These are phyloP conservation scores for Catostylus mosaicus DNA, from an alignment of 30 jellyfish, hydroid and myxozoan species.

Conservation along the genomic window DNA sequence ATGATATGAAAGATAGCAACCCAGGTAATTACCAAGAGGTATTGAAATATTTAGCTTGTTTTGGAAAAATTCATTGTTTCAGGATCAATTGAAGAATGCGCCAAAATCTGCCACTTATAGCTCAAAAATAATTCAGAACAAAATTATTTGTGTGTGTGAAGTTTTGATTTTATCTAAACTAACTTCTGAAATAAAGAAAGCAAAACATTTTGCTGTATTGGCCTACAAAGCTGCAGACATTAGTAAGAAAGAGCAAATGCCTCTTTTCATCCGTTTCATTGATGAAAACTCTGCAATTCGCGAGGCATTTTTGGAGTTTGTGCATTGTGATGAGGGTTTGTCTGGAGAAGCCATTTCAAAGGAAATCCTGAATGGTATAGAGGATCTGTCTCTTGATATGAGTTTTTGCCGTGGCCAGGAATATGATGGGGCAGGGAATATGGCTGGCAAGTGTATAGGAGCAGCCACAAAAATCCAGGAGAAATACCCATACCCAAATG, in stretches of 20 bases:
- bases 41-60: constrained; percentile 1
- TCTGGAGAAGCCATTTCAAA: constrained; percentile 65
- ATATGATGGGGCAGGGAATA: constrained; percentile 84
- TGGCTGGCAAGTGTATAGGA: constrained; percentile 67
- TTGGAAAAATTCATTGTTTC: constrained; percentile 12
- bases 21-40: background rate
- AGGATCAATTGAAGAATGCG: constrained; percentile 53
- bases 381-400: constrained; percentile 34
- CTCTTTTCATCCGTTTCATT: constrained; percentile 46
- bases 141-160: constrained; percentile 62
- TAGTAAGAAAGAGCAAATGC: constrained; percentile 55
- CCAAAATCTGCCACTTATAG: constrained; percentile 61
- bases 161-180: constrained; percentile 19
- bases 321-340: constrained; percentile 60
- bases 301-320: constrained; percentile 65
- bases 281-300: constrained; percentile 27
- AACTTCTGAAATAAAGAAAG: constrained; percentile 6
- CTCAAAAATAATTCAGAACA: constrained; percentile 72
- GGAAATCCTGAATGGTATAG: constrained; percentile 11
- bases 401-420: constrained; percentile 63
- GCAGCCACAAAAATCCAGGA: constrained; percentile 36
- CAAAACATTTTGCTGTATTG: constrained; percentile 37
- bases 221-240: constrained; percentile 62
- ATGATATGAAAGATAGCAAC: background rate
- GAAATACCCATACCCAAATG: constrained; percentile 31